These are phyloP conservation scores for Lagria hirta DNA, from an alignment of 2,888 invertebrate species.

Conservation along the genomic window DNA sequence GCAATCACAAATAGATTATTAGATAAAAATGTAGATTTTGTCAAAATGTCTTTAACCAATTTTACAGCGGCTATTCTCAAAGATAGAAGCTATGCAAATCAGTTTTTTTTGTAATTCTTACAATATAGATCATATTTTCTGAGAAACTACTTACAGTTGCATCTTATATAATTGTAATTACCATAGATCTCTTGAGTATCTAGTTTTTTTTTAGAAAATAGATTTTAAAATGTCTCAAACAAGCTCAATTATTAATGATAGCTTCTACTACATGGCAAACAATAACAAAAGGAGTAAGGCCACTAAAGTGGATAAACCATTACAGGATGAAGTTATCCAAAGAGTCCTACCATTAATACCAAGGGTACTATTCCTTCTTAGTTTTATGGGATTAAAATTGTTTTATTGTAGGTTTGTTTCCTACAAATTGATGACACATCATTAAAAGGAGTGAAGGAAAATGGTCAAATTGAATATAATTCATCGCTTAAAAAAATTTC, in stretches of 20 bases:
- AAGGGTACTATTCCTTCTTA: constrained; percentile 68
- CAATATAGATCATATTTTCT: no score
- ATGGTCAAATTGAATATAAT: constrained; percentile 69
- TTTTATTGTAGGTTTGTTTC: constrained; percentile 4
- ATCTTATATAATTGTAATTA: no score
- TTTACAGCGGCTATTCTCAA: no score
- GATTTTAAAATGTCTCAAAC: constrained; percentile 63
- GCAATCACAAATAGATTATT: no score
- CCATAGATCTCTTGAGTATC: no score
- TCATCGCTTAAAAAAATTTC: constrained; percentile 55
- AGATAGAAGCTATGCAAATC: no score
- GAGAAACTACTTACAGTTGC: no score
- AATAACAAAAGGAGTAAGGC: constrained; percentile 44
- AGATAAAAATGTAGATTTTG: no score
- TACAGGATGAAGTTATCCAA: constrained; percentile 59
- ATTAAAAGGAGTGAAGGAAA: constrained; percentile 68
- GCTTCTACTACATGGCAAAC: constrained; percentile 58
- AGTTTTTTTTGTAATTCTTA: no score
- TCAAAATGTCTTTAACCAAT: no score
- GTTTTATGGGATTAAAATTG: no score
- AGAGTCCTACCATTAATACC: constrained; percentile 77
- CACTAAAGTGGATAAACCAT: constrained; percentile 54
- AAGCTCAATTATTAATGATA: constrained; percentile 60
- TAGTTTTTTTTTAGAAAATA: constrained; percentile 70
- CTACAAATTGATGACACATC: constrained; percentile 71